Percentiles rank a stretch among this genome's conserved stretches.
Evolutionary conservation across 2,113 vertebrate genomes (phyloP).

Genomic region (Labeo catla): DNA sequence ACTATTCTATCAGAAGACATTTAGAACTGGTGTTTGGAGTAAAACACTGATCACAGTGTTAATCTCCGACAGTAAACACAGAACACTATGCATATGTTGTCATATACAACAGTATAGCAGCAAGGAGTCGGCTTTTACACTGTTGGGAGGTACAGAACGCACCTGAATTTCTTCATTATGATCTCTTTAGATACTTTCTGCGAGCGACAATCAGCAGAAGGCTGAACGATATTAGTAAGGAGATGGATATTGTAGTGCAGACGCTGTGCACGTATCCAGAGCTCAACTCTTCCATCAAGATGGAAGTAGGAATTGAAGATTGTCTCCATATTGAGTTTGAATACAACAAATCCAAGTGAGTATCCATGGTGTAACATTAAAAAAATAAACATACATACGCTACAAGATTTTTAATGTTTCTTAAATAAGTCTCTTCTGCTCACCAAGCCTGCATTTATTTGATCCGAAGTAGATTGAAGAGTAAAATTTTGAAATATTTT

Average conservation of each 20-base stretch:
- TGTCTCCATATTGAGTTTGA: slow-evolving; percentile 99
- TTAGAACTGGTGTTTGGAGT: not conserved
- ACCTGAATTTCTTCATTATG: not conserved
- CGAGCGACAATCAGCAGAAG: slow-evolving; percentile 93
- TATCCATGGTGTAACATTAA: slow-evolving; percentile 2
- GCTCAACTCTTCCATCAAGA: slow-evolving; percentile 97
- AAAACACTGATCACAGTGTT: no score
- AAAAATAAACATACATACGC: no score
- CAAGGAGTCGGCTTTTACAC: not conserved
- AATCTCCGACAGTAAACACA: not conserved
- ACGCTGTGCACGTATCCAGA: slow-evolving; percentile 94
- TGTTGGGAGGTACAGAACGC: not conserved
- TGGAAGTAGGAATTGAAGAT: slow-evolving; percentile 99
- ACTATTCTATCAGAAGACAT: not conserved
- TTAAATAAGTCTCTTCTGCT: no score
- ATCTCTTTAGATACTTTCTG: slow-evolving; percentile 89
- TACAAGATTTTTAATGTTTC: no score
- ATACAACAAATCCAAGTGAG: slow-evolving; percentile 99
- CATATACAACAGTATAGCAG: no score
- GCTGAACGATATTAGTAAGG: slow-evolving; percentile 93
- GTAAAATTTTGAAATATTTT: no score
- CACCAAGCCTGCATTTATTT: no score
- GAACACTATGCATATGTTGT: not conserved
- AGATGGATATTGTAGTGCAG: slow-evolving; percentile 97
- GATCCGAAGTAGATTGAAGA: no score